phyloP scores from a whole-genome alignment of 2,797 vertebrate genomes.

The Chiloscyllium punctatum region DNA sequence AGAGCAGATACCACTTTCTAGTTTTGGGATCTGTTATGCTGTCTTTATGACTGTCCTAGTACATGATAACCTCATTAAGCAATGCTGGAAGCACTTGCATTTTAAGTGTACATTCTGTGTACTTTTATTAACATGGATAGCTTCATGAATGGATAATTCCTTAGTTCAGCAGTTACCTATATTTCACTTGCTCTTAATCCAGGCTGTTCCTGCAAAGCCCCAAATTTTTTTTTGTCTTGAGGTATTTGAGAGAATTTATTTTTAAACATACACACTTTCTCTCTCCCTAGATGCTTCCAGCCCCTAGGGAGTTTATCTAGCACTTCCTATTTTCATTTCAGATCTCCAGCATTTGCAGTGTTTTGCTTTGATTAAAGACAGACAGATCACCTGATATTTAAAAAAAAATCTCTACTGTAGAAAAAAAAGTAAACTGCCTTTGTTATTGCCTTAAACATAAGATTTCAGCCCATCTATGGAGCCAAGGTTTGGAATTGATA shows the following conservation, averaged over 20 bases:
- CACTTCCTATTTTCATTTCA: too few species aligned
- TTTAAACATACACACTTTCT: not conserved
- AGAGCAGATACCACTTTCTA: not conserved
- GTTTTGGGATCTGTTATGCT: not conserved
- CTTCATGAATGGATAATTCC: not conserved
- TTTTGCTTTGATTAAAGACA: not conserved
- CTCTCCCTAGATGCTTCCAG: too few species aligned
- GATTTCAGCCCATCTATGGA: not conserved
- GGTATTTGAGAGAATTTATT: not conserved
- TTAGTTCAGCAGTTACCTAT: not conserved
- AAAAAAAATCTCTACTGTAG: not conserved
- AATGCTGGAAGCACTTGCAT: not conserved
- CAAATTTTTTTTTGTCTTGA: not conserved
- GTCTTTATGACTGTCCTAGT: not conserved
- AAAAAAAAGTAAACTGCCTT: not conserved
- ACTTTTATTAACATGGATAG: not conserved
- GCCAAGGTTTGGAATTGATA: not conserved
- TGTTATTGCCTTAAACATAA: not conserved
- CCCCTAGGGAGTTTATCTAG: too few species aligned
- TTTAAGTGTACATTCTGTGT: not conserved
- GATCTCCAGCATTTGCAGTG: too few species aligned
- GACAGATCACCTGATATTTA: not conserved
- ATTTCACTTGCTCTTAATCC: not conserved
- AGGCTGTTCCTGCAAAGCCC: not conserved
- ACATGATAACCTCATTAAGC: not conserved